phyloP scores from a whole-genome alignment of 2,113 vertebrate genomes.

The Ophiodon elongatus region DNA sequence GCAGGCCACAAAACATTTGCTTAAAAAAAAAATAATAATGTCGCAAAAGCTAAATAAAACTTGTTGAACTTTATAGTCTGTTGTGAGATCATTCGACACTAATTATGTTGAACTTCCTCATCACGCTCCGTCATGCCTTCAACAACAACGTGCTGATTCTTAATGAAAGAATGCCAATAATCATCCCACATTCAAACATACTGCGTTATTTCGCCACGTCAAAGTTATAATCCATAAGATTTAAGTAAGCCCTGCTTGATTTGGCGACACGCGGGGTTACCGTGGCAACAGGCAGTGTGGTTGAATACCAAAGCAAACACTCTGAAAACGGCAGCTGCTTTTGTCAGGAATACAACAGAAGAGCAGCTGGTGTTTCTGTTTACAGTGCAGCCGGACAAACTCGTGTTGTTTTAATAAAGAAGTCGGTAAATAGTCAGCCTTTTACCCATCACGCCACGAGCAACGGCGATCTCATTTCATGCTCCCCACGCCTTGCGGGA shows the following conservation, averaged over 20 bases:
- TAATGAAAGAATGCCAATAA: not conserved
- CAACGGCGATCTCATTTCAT: not conserved
- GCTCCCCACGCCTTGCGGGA: not conserved
- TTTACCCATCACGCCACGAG: not conserved
- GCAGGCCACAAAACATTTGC: too few relatives aligned
- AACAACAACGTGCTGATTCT: too few relatives aligned
- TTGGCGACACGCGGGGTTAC: not conserved
- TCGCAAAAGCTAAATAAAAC: not conserved
- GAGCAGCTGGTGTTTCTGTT: constrained; percentile 8
- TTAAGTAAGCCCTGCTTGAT: not conserved
- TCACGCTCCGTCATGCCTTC: too few relatives aligned
- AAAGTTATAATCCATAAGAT: not conserved
- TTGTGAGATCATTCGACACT: not conserved
- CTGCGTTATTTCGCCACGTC: not conserved
- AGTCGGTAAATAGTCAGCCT: not conserved
- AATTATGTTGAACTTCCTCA: too few relatives aligned
- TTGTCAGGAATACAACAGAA: not conserved
- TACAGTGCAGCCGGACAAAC: not conserved
- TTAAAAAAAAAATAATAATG: not conserved
- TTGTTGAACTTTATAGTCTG: not conserved
- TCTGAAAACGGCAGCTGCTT: not conserved
- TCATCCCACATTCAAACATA: not conserved
- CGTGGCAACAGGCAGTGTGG: not conserved
- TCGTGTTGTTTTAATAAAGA: not conserved
- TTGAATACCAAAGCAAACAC: constrained; percentile 2